phyloP scores from a whole-genome alignment of 2,113 vertebrate genomes.

The Accipiter cooperii region DNA sequence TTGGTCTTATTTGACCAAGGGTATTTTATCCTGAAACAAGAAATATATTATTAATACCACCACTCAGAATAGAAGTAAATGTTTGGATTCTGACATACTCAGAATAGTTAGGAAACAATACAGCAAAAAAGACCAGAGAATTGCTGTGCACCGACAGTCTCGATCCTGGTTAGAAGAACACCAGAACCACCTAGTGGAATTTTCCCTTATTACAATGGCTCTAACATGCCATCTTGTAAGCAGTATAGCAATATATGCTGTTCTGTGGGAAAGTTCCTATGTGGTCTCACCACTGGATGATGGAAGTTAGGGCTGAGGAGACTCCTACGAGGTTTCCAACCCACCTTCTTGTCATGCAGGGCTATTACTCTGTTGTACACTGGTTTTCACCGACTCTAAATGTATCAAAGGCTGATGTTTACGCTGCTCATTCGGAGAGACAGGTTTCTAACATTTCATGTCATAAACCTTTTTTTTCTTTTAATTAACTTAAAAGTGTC shows the following conservation, averaged over 20 bases:
- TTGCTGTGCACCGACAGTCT: not conserved
- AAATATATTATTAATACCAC: not conserved
- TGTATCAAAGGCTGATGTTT: not conserved
- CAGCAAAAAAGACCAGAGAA: not conserved
- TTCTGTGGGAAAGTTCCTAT: not conserved
- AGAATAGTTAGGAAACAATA: not conserved
- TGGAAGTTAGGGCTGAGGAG: not conserved
- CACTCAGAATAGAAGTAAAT: not conserved
- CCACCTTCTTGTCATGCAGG: not conserved
- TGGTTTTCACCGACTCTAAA: not conserved
- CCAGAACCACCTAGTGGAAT: slow-evolving; percentile 74
- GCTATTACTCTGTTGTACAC: not conserved
- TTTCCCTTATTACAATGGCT: slow-evolving; percentile 57
- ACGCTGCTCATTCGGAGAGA: not conserved
- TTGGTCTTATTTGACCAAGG: not conserved
- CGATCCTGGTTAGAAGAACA: slow-evolving; percentile 52
- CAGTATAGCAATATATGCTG: not conserved
- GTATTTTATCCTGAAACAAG: not conserved
- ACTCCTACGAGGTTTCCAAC: not conserved
- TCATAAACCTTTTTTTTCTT: not conserved
- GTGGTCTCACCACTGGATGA: not conserved
- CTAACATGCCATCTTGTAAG: not conserved
- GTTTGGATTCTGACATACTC: not conserved
- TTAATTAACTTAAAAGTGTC: not conserved
- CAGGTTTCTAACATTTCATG: not conserved